Evolutionary conservation across 2,797 vertebrate species (phyloP), one percentile per base, ranked within the genome.

Genomic region (Amblyopsis hoosieri): DNA sequence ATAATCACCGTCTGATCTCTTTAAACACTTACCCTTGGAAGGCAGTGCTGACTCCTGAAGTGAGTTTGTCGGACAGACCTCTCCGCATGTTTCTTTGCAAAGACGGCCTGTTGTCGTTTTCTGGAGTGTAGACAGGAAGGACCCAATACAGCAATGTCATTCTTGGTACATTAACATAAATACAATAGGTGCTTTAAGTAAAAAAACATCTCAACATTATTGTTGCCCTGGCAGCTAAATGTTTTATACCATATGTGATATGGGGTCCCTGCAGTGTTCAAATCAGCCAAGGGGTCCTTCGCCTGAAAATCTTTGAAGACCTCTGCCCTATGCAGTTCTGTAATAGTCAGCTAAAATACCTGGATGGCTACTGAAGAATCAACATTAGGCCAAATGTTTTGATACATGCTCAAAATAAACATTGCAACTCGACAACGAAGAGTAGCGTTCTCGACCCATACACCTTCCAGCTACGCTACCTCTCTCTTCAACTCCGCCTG

Each of bases 31-130:
- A 93, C 93, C 84, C 84, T 81, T 1, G 89, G 80, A 31, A 91
- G 88, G 67, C 84, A 91, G 82, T 93, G 92, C 48, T 93, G 91
- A 62, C 81, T 92, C 72, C 89, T 86, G 81, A 91, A 93, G 64
- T 90, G 82, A 4, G 80, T 78, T 15, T 37, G 87, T 42, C 79
- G 76, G 2, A 91, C 82, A 0, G 73, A 9, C 63, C 88, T 80
- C 46, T 93, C 86, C 0, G 90, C 89, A 2, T 86, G 90, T 78
- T 93, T 94, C 87, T 94, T 92, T 14, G 91, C 90, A 19, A 89
- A 59, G 0, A 82, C 49, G 4, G 79, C 89, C 52, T 91, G 90
- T 69, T 92, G 90, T 49, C 87, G 80, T 71, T 93, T 92, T 84
- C 93, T 93, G 64, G 23, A 57, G 66, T 9, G 75, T 55, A 79